phyloP scores from a whole-genome alignment of 2,113 vertebrate species.

The Nansenia antarctica region DNA sequence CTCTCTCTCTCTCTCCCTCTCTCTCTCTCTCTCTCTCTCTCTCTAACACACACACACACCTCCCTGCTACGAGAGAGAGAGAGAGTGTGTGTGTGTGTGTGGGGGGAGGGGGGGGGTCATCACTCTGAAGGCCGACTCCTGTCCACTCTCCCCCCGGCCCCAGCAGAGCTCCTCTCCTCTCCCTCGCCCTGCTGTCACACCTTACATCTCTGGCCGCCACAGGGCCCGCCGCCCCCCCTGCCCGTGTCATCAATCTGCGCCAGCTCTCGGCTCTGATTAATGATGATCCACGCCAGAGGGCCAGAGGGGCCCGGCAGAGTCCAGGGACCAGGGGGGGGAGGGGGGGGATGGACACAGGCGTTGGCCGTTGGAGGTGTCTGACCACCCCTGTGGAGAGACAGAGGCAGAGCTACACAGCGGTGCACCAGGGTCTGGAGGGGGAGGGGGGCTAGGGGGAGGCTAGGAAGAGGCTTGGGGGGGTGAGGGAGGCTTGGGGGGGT shows the following conservation, averaged over 20 bases:
- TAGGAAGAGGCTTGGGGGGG: neutral
- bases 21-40: no score
- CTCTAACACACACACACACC: no score
- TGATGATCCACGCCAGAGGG: slow-evolving; percentile 62
- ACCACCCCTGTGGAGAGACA: neutral
- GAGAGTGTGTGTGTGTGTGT: slow-evolving; percentile 18
- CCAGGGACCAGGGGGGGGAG: slow-evolving; percentile 6
- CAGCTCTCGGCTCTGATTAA: slow-evolving; percentile 72
- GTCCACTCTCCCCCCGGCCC: slow-evolving; percentile 63
- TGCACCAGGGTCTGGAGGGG: no score
- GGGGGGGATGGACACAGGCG: neutral
- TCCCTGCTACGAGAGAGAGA: no score
- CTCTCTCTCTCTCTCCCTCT: no score
- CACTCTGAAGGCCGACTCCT: slow-evolving; percentile 60
- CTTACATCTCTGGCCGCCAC: slow-evolving; percentile 67
- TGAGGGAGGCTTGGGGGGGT: neutral
- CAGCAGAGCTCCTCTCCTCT: slow-evolving; percentile 59
- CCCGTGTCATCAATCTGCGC: slow-evolving; percentile 75
- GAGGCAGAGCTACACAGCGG: neutral
- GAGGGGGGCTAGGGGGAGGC: neutral
- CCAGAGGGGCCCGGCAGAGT: neutral
- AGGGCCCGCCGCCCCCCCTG: slow-evolving; percentile 54
- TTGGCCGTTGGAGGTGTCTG: no score
- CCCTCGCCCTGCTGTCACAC: slow-evolving; percentile 60
- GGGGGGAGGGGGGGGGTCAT: slow-evolving; percentile 57